phyloP scores from a whole-genome alignment of 2,797 vertebrate genomes.

The Pseudotriccus pelzelni region DNA sequence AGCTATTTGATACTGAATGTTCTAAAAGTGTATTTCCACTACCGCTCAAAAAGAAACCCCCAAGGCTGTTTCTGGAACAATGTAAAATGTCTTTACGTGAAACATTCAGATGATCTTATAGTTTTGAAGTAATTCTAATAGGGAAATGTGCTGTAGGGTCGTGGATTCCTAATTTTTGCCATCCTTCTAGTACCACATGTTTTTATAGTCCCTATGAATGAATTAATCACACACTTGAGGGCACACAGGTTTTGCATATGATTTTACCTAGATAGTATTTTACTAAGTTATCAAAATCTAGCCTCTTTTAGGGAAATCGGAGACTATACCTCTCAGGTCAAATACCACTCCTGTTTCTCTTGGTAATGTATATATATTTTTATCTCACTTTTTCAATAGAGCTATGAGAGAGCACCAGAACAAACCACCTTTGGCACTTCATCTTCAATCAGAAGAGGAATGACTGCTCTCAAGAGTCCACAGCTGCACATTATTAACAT shows the following conservation, averaged over 20 bases:
- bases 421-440: not conserved
- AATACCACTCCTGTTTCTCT: not conserved
- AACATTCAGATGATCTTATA: not conserved
- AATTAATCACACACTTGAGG: not conserved
- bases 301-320: not conserved
- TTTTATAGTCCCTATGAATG: not conserved
- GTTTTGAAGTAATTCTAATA: not conserved
- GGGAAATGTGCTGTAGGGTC: not conserved
- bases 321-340: not conserved
- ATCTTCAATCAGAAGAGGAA: not conserved
- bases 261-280: not conserved
- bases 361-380: not conserved
- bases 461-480: not conserved
- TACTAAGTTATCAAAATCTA: constrained; percentile 5
- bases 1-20: not conserved
- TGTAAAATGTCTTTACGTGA: not conserved
- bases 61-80: not conserved
- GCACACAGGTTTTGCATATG: not conserved
- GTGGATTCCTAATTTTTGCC: not conserved
- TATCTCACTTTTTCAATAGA: not conserved
- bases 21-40: not conserved
- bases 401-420: not conserved
- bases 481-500: not conserved
- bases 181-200: not conserved
- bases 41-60: not conserved